phyloP scores from a whole-genome alignment of 2,888 invertebrate species.

The Ectemnius continuus region DNA sequence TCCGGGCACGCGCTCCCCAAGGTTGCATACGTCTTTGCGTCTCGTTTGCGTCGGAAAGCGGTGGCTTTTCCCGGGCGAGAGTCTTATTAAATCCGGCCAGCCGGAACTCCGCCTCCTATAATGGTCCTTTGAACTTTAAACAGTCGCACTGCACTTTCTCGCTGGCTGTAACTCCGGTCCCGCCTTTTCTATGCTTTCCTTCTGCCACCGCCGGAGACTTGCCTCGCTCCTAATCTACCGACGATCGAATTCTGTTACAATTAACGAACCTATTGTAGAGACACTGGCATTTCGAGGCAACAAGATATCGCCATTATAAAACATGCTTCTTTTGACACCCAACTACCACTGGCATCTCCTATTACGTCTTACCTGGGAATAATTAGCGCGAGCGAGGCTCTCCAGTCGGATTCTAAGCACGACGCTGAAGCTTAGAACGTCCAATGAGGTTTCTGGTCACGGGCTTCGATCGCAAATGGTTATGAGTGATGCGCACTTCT shows the following conservation, averaged over 20 bases:
- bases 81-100: constrained; percentile 1
- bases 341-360: no score
- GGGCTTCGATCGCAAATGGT: constrained; percentile 12
- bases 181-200: no score
- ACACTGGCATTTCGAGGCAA: no score
- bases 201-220: no score
- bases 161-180: background rate
- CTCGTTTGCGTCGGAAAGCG: no score
- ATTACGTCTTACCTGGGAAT: no score
- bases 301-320: constrained; percentile 14
- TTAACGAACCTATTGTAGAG: no score
- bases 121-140: constrained; percentile 9
- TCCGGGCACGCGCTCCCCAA: constrained; percentile 10
- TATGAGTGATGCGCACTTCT: constrained; percentile 45
- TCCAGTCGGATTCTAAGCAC: no score
- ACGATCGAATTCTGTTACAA: no score
- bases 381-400: no score
- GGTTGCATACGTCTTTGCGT: background rate
- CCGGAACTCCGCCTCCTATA: background rate
- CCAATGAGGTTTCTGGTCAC: constrained; percentile 40
- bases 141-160: background rate
- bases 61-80: background rate
- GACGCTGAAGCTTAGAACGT: no score
- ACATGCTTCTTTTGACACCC: constrained; percentile 18
- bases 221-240: no score